Conservation (phyloP, 2,113 vertebrate species). For the Gymnogyps californianus region DNA sequence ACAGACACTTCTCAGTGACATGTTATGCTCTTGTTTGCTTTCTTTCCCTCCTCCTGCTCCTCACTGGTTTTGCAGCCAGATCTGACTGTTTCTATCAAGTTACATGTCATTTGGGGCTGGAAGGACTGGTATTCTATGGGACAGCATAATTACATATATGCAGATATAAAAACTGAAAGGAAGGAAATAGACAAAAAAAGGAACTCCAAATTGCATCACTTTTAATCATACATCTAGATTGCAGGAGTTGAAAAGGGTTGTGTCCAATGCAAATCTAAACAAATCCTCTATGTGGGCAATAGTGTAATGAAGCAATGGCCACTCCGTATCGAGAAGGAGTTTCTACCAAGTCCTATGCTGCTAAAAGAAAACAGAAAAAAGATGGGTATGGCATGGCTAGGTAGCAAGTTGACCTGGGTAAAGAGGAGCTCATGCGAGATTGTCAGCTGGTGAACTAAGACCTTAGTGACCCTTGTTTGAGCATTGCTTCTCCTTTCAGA, state of each 20-base stretch:
- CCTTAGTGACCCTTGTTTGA: not conserved
- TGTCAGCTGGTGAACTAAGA: not conserved
- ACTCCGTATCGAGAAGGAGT: not conserved
- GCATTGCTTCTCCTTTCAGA: not conserved
- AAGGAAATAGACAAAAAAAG: not conserved
- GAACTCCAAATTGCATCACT: not conserved
- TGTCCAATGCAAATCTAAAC: not conserved
- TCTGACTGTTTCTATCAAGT: not conserved
- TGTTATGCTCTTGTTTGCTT: not conserved
- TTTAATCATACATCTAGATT: not conserved
- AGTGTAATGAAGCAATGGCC: not conserved
- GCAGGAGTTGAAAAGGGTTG: not conserved
- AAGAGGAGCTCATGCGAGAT: not conserved
- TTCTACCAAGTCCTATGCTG: not conserved
- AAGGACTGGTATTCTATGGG: not conserved
- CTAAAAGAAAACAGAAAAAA: not conserved
- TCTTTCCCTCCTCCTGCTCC: not conserved
- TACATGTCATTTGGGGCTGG: not conserved
- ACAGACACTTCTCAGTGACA: not conserved
- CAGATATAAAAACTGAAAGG: not conserved
- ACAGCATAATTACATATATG: not conserved
- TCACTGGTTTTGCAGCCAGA: not conserved
- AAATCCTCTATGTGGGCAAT: not conserved
- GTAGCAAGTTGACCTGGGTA: not conserved
- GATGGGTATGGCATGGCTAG: fast-evolving